Base-by-base conservation (phyloP, 2,797 vertebrate species). In the Rhabdomys pumilio region DNA sequence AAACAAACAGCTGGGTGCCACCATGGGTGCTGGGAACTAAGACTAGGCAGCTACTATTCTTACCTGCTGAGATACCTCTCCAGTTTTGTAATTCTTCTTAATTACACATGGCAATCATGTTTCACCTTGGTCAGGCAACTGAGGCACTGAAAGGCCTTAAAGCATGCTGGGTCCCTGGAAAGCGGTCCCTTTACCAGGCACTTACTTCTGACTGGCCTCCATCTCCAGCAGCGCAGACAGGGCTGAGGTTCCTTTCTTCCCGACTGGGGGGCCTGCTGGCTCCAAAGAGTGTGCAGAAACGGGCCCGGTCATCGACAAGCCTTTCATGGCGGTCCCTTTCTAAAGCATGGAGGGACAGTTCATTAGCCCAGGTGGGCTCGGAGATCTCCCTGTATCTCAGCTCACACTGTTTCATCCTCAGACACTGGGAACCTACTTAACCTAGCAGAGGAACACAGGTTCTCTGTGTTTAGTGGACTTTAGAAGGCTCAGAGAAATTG, bases 181-280 rank as follows among this genome's bases (percentile, higher is more conserved):
- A 24, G 10, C 24, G 3, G n/a, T 72, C 59, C 44, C 20, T 55
- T 44, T 84, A 24, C 3, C 69, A 20, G 63, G 50, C n/a, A 98
- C 99, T 99, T 98, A 99, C 99, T 99, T 99, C 97, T 99, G 99
- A 98, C 98, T 99, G 97, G 99, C 99, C 88, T 99, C 99, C 99
- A 99, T 99, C 98, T 99, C 99, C 97, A 99, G 97, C 92, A 99
- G 98, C 22, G 99, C 99, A 0, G 99, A 99, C 20, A 99, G 98
- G 0, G 99, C 99, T 0, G 99, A 99, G 0, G 99, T 99, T 91
- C 99, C 99, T 96, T 99, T 99, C 98, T 99, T 99, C 88, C 99
- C 99, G 89, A 99, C 98, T 0, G 99, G 99, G 59, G 99, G 99
- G 0, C 97, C 99, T 9, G 99, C 47, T 1, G 99, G 98, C 95